Evolutionary conservation across 2,797 vertebrate genomes (phyloP), one percentile per base, ranked within the genome.

Genomic region (Tangara arthus): DNA sequence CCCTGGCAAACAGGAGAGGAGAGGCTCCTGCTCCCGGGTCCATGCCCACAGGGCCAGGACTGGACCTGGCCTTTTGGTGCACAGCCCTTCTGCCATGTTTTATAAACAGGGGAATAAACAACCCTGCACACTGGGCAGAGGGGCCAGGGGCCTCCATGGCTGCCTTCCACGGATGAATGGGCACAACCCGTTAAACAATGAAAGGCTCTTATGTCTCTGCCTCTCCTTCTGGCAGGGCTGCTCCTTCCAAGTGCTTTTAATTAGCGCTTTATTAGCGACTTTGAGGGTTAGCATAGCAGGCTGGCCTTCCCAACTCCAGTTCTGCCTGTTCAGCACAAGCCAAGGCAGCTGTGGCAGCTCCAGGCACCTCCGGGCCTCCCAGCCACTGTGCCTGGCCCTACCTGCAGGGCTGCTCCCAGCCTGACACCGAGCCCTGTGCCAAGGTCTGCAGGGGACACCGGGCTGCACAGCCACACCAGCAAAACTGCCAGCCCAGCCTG

Each of bases 201-300:
- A 78, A 78, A 76, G 82, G 77, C 92, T 83, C 87, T 93, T 78
- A 71, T 87, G 90, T 32, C 75, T 87, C 82, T 81, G 92, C 66
- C 90, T 87, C 82, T 94, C 84, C 90, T 95, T 65, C 71, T 95
- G 96, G 92, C 95, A 93, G 79, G 13, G 69, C 84, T 47, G 72
- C 93, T 94, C 82, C 17, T 75, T 61, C 92, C 95, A 95, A 96
- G 61, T 92, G 94, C 82, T 96, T 97, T 96, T 95, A 93, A 97
- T 97, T 96, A 97, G 83, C 0, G 5, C 37, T 94, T 95, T 89
- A 87, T 93, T 94, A 97, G 52, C 4, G 2, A 75, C 93, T 93
- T 72, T 61, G 93, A 94, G 94, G 87, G 49, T 86, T 39, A 69
- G 87, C 81, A 46, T 22, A 89, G 89, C 8, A 0, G 82, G 42